phyloP scores from a whole-genome alignment of 2,113 vertebrate species.

The Zosterops japonicus region DNA sequence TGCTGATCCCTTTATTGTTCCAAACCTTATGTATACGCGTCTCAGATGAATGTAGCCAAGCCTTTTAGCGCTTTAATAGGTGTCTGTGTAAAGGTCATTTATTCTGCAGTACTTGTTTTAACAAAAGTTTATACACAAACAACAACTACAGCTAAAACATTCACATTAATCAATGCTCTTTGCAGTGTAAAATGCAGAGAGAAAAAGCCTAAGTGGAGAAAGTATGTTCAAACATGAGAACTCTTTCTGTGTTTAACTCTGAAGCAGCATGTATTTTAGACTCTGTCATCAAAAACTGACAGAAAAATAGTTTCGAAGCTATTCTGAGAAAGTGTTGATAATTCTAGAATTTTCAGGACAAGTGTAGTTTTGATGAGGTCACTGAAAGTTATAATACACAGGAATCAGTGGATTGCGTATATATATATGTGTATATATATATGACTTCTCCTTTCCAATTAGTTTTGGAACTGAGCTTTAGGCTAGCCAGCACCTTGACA shows the following conservation, averaged over 20 bases:
- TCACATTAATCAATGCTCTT: constrained; percentile 74
- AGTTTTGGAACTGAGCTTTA: constrained; percentile 36
- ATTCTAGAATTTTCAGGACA: neutral
- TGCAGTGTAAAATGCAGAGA: constrained; percentile 42
- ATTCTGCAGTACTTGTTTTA: constrained; percentile 78
- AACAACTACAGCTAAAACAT: constrained; percentile 79
- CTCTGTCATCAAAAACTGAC: neutral
- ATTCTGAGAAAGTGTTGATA: neutral
- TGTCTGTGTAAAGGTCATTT: constrained; percentile 83
- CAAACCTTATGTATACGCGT: constrained; percentile 70
- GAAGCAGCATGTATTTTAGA: constrained; percentile 32
- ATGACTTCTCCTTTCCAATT: neutral
- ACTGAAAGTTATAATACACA: neutral
- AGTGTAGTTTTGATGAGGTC: neutral
- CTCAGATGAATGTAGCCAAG: constrained; percentile 80
- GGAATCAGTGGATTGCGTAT: neutral
- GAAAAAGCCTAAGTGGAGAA: constrained; percentile 22
- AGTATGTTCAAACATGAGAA: constrained; percentile 29
- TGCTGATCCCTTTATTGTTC: constrained; percentile 80
- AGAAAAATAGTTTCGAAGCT: neutral
- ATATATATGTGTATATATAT: neutral
- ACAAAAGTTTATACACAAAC: constrained; percentile 85
- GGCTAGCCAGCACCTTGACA: constrained; percentile 50
- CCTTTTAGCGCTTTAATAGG: constrained; percentile 83
- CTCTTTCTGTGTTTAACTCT: constrained; percentile 2